These are phyloP conservation scores for Monochamus alternatus DNA, from an alignment of 2,888 invertebrate species.

Conservation along the genomic window DNA sequence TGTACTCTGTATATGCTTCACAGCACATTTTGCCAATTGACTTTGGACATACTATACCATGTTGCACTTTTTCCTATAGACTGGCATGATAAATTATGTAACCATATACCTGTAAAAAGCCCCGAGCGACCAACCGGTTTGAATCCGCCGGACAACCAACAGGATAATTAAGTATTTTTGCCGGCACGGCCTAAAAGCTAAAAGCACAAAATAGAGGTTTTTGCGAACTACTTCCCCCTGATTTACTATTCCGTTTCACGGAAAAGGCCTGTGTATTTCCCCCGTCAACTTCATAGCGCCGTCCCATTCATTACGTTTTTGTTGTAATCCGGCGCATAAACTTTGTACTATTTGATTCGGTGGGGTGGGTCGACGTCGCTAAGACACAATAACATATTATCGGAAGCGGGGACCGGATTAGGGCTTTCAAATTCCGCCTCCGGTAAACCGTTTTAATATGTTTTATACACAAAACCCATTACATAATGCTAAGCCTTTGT, in stretches of 20 bases:
- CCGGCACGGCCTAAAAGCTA: conserved; percentile 10
- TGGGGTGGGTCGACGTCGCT: background rate
- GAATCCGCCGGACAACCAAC: conserved; percentile 4
- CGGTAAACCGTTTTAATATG: background rate
- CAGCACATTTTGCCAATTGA: too few species aligned
- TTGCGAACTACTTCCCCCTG: conserved; percentile 4
- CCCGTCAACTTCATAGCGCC: background rate
- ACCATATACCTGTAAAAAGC: conserved; percentile 3
- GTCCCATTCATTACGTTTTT: conserved; percentile 13
- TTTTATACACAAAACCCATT: background rate
- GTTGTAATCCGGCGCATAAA: background rate
- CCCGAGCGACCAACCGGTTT: background rate
- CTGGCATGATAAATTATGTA: background rate
- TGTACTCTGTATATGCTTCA: too few species aligned
- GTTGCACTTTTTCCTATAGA: background rate
- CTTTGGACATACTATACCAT: too few species aligned
- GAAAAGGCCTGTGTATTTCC: conserved; percentile 13
- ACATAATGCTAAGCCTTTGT: background rate
- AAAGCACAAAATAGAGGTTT: conserved; percentile 14
- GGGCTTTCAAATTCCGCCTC: background rate
- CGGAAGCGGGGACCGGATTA: background rate
- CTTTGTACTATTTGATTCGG: background rate
- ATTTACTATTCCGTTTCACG: conserved; percentile 23
- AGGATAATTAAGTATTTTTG: conserved; percentile 9
- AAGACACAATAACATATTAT: background rate